Conservation (phyloP, 2,113 vertebrate species). For the Nesogale talazaci region DNA sequence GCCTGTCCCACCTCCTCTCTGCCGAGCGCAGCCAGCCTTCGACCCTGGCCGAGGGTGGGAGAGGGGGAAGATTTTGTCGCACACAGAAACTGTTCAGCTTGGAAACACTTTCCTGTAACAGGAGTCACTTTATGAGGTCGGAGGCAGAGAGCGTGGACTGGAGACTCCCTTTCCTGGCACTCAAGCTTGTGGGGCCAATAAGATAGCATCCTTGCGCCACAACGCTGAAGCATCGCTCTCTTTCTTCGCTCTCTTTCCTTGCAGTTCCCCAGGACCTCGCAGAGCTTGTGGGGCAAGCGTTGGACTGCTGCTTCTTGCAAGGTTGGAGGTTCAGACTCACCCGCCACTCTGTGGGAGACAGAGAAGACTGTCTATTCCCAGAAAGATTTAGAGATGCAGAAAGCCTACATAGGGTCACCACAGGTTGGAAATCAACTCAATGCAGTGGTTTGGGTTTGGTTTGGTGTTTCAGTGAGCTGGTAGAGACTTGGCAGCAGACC, state of each 20-base stretch:
- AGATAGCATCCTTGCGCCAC: neutral
- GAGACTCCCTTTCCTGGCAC: neutral
- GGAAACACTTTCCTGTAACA: neutral
- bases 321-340: too few species aligned
- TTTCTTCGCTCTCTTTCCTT: too few species aligned
- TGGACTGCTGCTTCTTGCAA: too few species aligned
- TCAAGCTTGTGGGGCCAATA: neutral
- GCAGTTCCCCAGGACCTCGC: neutral
- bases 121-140: neutral
- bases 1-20: conserved; percentile 40
- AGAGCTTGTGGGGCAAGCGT: too few species aligned
- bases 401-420: too few species aligned
- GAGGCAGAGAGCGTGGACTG: neutral
- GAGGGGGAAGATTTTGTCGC: neutral
- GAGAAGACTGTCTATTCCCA: too few species aligned
- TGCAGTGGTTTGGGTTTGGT: too few species aligned
- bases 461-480: too few species aligned
- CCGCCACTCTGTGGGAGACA: too few species aligned
- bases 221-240: neutral
- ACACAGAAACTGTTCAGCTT: neutral
- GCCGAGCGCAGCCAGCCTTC: neutral
- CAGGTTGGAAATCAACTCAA: too few species aligned
- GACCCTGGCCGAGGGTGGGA: neutral
- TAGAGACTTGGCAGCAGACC: neutral
- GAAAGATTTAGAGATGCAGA: too few species aligned